Conservation (phyloP, 2,113 vertebrate genomes). For the Eleginops maclovinus region DNA sequence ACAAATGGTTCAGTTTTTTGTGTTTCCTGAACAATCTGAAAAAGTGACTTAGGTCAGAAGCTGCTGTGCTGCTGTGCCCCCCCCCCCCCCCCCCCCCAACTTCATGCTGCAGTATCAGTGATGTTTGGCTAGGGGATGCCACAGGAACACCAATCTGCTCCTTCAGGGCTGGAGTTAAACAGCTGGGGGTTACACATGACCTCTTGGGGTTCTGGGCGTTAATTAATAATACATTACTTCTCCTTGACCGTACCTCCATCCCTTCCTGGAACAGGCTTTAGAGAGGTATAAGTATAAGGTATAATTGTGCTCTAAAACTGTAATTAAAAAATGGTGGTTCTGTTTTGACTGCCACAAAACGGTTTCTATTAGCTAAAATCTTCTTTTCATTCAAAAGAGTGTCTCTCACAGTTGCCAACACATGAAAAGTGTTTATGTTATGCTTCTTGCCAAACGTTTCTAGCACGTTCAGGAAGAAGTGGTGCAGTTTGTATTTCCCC, state of each 20-base stretch:
- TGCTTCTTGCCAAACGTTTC: conserved; percentile 34
- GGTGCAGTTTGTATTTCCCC: conserved; percentile 64
- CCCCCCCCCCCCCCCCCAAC: background rate
- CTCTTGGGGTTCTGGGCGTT: background rate
- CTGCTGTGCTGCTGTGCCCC: background rate
- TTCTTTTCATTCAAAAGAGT: conserved; percentile 26
- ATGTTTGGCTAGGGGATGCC: conserved; percentile 75
- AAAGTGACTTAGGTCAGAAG: no score
- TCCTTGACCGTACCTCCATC: background rate
- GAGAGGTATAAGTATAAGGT: no score
- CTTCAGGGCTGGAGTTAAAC: conserved; percentile 29
- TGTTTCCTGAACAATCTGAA: no score
- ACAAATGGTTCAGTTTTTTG: no score
- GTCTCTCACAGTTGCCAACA: conserved; percentile 48
- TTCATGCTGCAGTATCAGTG: conserved; percentile 64
- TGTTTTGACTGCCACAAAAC: background rate
- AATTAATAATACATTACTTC: background rate
- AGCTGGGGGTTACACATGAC: conserved; percentile 42
- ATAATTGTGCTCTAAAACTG: no score
- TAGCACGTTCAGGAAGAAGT: conserved; percentile 52
- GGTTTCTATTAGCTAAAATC: background rate
- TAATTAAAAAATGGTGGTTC: no score
- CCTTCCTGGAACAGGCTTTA: background rate
- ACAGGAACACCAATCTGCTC: conserved; percentile 61
- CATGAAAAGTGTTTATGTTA: conserved; percentile 36